Evolutionary conservation across 2,888 invertebrate genomes (phyloP).

Genomic region (Heterodera filipjevi): DNA sequence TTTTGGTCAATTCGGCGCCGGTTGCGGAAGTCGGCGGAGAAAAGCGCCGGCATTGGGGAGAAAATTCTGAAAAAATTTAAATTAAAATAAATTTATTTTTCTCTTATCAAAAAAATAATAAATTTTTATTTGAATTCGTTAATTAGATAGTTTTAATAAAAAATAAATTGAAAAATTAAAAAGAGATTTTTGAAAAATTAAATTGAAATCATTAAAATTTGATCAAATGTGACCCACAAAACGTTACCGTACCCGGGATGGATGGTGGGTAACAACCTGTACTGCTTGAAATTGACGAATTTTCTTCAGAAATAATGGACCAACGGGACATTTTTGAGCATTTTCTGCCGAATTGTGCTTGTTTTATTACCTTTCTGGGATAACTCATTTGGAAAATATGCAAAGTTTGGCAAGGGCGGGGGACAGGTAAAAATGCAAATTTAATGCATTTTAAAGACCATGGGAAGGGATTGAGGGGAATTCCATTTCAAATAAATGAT

Average conservation of each 20-base stretch:
- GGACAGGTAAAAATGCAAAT: slow-evolving; percentile 1
- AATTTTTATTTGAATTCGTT: too few species aligned
- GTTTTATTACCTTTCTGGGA: neutral
- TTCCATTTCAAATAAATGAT: neutral
- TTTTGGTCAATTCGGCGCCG: neutral
- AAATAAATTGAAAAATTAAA: neutral
- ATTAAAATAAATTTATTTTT: neutral
- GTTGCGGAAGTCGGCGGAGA: slow-evolving; percentile 7
- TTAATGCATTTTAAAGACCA: slow-evolving; percentile 6
- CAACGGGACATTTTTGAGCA: neutral
- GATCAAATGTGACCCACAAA: neutral
- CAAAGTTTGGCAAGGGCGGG: neutral
- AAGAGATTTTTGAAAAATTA: neutral
- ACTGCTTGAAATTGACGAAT: neutral
- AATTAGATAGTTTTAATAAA: neutral
- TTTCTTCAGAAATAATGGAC: slow-evolving; percentile 4
- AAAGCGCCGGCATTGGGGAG: slow-evolving; percentile 1
- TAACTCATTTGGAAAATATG: neutral
- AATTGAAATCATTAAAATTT: neutral
- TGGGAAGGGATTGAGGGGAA: neutral
- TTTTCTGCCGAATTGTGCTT: neutral
- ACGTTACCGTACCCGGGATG: neutral
- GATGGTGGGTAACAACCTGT: neutral
- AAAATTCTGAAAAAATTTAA: neutral
- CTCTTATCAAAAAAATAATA: too few species aligned